A percentile compares a stretch with the other conserved stretches of the same genome.
Evolutionary conservation across 2,888 invertebrate species (phyloP).

Genomic region (Melanophora roralis): DNA sequence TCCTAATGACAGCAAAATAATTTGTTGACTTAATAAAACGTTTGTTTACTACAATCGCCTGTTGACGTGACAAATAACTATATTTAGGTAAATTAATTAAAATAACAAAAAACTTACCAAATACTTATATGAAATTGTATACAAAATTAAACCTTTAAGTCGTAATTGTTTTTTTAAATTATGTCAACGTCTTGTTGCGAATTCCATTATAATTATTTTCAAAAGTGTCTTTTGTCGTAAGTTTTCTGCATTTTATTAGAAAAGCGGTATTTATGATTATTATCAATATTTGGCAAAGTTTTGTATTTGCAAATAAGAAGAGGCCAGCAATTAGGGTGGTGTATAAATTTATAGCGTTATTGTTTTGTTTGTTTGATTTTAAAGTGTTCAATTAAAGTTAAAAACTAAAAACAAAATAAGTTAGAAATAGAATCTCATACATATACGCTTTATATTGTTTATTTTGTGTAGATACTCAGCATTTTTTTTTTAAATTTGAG

Average conservation of each 20-base stretch:
- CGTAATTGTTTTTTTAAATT: slow-evolving; percentile 41
- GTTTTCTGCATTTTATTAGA: slow-evolving; percentile 3
- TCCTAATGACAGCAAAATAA: slow-evolving; percentile 16
- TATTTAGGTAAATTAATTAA: slow-evolving; percentile 53
- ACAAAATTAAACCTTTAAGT: slow-evolving; percentile 32
- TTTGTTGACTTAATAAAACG: slow-evolving; percentile 21
- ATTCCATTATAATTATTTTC: slow-evolving; percentile 24
- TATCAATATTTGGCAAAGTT: slow-evolving; percentile 39
- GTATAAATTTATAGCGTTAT: slow-evolving; percentile 21
- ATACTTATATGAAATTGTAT: slow-evolving; percentile 17
- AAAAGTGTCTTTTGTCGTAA: background rate
- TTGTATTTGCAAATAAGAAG: background rate
- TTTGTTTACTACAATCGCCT: slow-evolving; percentile 8
- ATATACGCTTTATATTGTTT: no score
- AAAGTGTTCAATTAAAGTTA: no score
- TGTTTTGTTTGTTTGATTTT: no score
- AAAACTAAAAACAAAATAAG: no score
- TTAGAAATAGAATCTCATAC: no score
- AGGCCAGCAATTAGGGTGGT: slow-evolving; percentile 24
- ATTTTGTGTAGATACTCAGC: no score
- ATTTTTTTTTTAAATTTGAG: no score
- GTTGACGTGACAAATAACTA: slow-evolving; percentile 51
- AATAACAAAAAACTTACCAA: slow-evolving; percentile 29
- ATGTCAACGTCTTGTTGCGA: slow-evolving; percentile 40
- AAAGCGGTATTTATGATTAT: slow-evolving; percentile 33